Evolutionary conservation across 2,888 invertebrate species (phyloP), one percentile per base, ranked within the genome.

Genomic region (Trachelus troglodyta): DNA sequence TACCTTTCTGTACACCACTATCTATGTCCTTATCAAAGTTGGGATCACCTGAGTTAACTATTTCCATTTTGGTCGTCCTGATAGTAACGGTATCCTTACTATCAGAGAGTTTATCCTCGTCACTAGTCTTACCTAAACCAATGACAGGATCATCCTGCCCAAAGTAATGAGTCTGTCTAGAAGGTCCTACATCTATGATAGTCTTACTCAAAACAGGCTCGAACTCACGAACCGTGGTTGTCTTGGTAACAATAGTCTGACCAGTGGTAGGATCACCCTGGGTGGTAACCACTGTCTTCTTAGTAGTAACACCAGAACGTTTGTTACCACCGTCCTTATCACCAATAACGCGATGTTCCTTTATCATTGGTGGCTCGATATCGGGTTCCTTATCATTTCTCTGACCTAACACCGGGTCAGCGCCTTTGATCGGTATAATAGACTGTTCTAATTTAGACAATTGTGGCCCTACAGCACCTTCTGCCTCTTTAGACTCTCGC

Each of bases 401-500:
- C 40, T 40, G 40, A 15, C 15, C 40, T 40, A 2, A 40, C 6
- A 4, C 2, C 40, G 40, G 40, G 40, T 40, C 40, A 30, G 33
- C 30, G 15, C 33, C 23, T 30, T 30, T 6, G 31, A 33, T 12
- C 30, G 69, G 69, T 30, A 69, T 6, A 33, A 69, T 69, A 30
- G 33, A 31, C 33, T 69, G 69, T 15, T 74, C 74, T 33, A 74
- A 34, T 34, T 9, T 74, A 82, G 81, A 79, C 75, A 84, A 82
- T 82, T 79, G 81, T 77, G 87, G 82, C 83, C 87, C 89, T 87
- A 90, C 75, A 83, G 87, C 90, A 90, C 89, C 87, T 87, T 84
- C 86, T 76, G 87, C 90, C 90, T 90, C 90, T 87, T 87, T 88
- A 88, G 83, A 87, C 87, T 87, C 88, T 83, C 87, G 89, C 88